Conservation (phyloP, 2,113 vertebrate species). For the Apistogramma diplotaenia region DNA sequence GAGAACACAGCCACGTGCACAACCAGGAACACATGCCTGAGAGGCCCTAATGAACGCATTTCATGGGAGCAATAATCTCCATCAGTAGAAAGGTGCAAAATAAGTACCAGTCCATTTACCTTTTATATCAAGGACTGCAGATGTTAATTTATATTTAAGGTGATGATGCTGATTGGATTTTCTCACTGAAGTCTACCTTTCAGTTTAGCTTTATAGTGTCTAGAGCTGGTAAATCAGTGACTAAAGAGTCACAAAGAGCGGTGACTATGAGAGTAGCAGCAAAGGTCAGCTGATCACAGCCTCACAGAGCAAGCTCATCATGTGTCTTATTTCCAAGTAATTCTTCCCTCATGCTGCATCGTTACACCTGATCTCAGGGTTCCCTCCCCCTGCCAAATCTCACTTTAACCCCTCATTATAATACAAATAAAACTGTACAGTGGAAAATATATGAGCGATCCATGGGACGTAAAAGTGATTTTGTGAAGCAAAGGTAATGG, state of each 20-base stretch:
- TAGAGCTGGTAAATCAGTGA: not conserved
- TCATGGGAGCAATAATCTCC: not conserved
- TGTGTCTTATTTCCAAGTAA: not conserved
- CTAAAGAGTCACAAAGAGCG: too few species aligned
- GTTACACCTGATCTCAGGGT: not conserved
- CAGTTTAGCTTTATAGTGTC: fast-evolving
- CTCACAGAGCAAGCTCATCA: not conserved
- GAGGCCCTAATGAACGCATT: conserved; percentile 24
- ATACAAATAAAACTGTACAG: too few species aligned
- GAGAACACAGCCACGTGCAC: not conserved
- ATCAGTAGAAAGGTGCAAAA: not conserved
- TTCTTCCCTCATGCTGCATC: not conserved
- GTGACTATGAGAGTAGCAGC: too few species aligned
- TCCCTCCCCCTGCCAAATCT: too few species aligned
- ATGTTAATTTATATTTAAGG: not conserved
- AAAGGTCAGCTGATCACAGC: too few species aligned
- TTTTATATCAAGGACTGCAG: not conserved
- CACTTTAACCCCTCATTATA: too few species aligned
- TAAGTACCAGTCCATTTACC: not conserved
- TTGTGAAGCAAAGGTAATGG: too few species aligned
- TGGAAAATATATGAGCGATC: not conserved
- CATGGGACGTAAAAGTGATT: not conserved
- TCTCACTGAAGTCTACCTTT: not conserved
- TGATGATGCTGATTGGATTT: not conserved
- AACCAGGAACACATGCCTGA: not conserved